Evolutionary conservation across 2,113 vertebrate genomes (phyloP).

Genomic region (Rhabdornis inornatus): DNA sequence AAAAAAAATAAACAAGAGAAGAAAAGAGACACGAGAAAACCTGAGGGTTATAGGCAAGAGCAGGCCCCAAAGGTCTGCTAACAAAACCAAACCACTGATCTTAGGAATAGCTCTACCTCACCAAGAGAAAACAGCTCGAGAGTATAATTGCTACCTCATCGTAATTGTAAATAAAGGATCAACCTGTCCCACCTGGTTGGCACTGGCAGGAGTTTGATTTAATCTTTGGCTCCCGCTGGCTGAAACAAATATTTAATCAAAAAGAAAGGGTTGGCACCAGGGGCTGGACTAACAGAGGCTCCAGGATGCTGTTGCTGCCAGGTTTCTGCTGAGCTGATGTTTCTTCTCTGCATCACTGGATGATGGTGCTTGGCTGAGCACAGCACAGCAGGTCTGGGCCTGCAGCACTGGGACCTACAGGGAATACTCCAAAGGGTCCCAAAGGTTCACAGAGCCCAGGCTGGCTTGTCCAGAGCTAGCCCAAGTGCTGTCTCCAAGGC

Average conservation of each 20-base stretch:
- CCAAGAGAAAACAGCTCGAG: not conserved
- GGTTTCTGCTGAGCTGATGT: not conserved
- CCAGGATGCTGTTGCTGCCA: not conserved
- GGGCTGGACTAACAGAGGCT: not conserved
- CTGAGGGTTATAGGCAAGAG: not conserved
- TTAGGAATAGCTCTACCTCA: not conserved
- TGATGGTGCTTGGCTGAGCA: not conserved
- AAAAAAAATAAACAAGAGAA: not conserved
- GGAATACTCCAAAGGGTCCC: not conserved
- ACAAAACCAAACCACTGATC: not conserved
- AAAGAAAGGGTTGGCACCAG: not conserved
- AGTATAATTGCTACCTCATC: not conserved
- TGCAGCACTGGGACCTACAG: not conserved
- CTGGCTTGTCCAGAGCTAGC: not conserved
- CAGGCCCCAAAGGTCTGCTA: not conserved
- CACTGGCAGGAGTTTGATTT: not conserved
- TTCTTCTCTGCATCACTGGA: not conserved
- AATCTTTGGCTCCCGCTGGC: not conserved
- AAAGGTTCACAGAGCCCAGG: not conserved
- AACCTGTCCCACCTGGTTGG: not conserved
- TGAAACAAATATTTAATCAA: not conserved
- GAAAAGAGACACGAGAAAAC: not conserved
- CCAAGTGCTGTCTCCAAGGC: not conserved
- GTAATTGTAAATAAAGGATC: not conserved
- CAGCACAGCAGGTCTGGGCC: not conserved